Base-by-base conservation (phyloP, 1,140 invertebrate genomes). In the Hydropsyche tenuis region DNA sequence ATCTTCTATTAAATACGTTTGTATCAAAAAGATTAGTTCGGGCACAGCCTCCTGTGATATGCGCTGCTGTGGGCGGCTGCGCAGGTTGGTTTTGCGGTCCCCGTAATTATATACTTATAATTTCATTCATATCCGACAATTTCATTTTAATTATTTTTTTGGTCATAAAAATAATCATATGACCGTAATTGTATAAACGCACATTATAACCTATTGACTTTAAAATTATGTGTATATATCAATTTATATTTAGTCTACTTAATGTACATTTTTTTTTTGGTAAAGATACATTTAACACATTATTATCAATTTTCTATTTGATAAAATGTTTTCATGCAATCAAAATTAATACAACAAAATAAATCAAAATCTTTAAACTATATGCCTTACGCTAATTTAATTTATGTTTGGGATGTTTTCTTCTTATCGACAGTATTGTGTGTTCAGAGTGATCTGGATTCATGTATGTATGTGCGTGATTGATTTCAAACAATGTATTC, bases 281-380 rank as follows among this genome's bases (percentile, higher is more conserved):
- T 66, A 66, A 53, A 16, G 27, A 69, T 14, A 51, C 30, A 53
- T 69, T 22, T 23, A 20, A 51, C 20, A 72, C 18, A 45, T 60
- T 48, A 63, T 30, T 14, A 45, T 66, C 25, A 12, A 11, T 25
- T 22, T 42, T 18, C 46, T 63, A 63, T 53, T 73, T 25, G 64
- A 68, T 69, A 66, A 16, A 68, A 60, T 69, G 48, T 73, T 16
- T 20, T 20, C 65, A 60, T 60, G 20, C 22, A 43, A 43, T 69
- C 20, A 18, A 73, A 73, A 73, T 56, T 16, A 73, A 69, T 45
- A 73, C 65, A 45, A 69, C 64, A 73, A 73, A 73, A 73, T 37
- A 45, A 73, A 69, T 22, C 18, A 37, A 69, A 30, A 12, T 63
- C 53, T 4, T 37, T 25, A 63, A 18, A 5, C 48, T 53, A 53